Evolutionary conservation across 2,888 invertebrate species (phyloP).

Genomic region (Trachelus troglodyta): DNA sequence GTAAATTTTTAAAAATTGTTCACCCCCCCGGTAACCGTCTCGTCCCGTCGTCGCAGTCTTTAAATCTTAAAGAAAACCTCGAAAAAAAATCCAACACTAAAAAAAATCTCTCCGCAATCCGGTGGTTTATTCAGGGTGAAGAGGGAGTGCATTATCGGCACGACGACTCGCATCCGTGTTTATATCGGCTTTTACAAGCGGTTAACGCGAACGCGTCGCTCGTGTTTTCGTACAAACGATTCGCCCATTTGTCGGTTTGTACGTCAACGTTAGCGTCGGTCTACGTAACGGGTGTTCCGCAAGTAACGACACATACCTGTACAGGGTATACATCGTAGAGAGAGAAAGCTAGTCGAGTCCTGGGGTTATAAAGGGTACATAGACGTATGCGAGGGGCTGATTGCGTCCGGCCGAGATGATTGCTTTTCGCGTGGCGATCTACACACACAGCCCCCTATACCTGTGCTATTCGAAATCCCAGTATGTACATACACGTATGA

Average conservation of each 20-base stretch:
- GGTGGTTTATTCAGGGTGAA: not conserved
- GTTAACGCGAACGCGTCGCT: conserved; percentile 23
- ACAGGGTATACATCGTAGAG: conserved; percentile 9
- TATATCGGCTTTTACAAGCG: conserved; percentile 22
- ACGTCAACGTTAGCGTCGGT: conserved; percentile 27
- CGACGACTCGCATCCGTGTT: conserved; percentile 17
- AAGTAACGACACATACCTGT: not conserved
- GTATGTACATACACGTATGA: not conserved
- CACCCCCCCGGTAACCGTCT: not conserved
- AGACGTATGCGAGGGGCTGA: conserved; percentile 51
- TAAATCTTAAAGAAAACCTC: not conserved
- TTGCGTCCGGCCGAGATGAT: conserved; percentile 66
- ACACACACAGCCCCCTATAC: conserved; percentile 28
- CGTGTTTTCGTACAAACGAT: conserved; percentile 38
- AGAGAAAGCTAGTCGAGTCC: not conserved
- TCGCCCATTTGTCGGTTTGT: conserved; percentile 34
- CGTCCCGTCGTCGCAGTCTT: not conserved
- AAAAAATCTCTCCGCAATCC: not conserved
- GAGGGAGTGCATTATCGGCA: conserved; percentile 7
- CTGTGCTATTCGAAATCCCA: conserved; percentile 13
- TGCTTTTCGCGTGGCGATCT: conserved; percentile 58
- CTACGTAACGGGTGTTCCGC: conserved; percentile 34
- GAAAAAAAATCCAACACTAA: conserved; percentile 5
- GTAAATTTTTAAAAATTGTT: not conserved
- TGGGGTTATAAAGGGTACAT: conserved; percentile 16